Evolutionary conservation across 2,113 vertebrate genomes (phyloP).

Genomic region (Oxyura jamaicensis): DNA sequence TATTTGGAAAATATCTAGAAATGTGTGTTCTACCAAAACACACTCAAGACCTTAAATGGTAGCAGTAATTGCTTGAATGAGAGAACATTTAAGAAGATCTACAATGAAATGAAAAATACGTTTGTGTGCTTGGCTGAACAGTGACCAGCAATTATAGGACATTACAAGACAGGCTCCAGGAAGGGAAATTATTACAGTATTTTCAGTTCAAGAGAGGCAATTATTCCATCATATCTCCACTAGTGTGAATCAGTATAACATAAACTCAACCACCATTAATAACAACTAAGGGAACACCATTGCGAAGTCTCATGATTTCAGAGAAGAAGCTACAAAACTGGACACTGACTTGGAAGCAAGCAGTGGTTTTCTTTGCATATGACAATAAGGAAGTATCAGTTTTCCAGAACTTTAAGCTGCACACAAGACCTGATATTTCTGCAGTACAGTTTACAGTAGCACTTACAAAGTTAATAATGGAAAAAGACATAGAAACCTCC

Average conservation of each 20-base stretch:
- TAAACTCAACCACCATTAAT: accelerated
- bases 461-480: neutral
- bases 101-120: neutral
- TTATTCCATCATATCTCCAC: neutral
- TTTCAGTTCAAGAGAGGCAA: neutral
- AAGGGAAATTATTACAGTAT: neutral
- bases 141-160: neutral
- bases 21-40: neutral
- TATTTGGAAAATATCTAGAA: neutral
- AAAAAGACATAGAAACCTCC: neutral
- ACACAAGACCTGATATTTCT: neutral
- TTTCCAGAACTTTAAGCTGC: neutral
- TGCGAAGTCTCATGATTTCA: neutral
- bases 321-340: neutral
- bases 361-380: neutral
- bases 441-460: neutral
- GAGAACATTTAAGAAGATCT: neutral
- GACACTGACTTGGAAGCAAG: neutral
- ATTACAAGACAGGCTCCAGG: neutral
- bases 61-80: neutral
- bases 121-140: neutral
- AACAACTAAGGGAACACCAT: accelerated
- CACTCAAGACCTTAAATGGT: neutral
- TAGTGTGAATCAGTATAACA: neutral
- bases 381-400: neutral